Evolutionary conservation across 1,140 invertebrate genomes (phyloP), one percentile per base, ranked within the genome.

Genomic region (Mesaphorura yosii): DNA sequence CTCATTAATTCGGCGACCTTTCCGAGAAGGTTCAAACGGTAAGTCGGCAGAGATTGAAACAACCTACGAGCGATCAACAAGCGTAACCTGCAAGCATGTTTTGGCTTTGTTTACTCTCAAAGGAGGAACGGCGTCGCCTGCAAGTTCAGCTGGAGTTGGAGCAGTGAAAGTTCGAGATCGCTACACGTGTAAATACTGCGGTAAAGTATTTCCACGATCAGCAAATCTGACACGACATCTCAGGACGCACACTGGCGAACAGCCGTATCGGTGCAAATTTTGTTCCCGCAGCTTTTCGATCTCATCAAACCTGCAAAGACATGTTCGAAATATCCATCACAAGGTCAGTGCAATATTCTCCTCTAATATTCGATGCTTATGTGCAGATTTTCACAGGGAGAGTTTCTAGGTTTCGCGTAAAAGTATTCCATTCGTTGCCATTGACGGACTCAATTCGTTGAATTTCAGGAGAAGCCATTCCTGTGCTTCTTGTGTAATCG

Each of bases 241-340:
- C 60, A 78, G 95, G 56, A 98, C 95, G 1, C 95, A 98, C 70
- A 98, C 95, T 0, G 95, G 95, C 19, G 95, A 98, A 67, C 88
- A 97, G 68, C 92, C 92, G 0, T 97, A 97, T 75, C 89, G 91
- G 68, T 98, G 95, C 73, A 88, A 93, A 67, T 96, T 94, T 72
- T 99, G 95, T 73, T 94, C 98, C 69, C 76, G 95, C 52, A 95
- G 90, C 29, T 98, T 98, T 73, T 94, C 89, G 66, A 98, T 99
- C 70, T 94, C 92, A 1, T 96, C 91, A 42, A 99, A 99, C 66
- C 75, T 99, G 26, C 96, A 99, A 70, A 79, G 96, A 46, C 96
- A 99, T 72, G 94, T 99, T 19, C 76, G 96, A 28, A 99, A 99
- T 69, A 99, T 99, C 60, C 96, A 99, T 71, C 97, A 99, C 72